Evolutionary conservation across 2,113 vertebrate genomes (phyloP), one percentile per base, ranked within the genome.

Genomic region (Sinocyclocheilus grahami): DNA sequence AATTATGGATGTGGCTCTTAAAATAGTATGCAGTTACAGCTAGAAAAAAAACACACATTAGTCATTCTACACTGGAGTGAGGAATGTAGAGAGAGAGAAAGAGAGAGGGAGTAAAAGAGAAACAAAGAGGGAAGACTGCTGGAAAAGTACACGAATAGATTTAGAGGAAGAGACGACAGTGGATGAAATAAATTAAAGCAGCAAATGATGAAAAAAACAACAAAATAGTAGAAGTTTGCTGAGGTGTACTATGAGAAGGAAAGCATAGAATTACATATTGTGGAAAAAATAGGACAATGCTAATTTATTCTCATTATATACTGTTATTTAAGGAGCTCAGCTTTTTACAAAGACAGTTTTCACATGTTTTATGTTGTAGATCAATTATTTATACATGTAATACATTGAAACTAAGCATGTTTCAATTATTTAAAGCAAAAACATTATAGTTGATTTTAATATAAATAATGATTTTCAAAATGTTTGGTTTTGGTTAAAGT

Each of bases 1-100:
- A 93, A 94, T 94, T 92, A 94, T 93, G 90, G 53, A 94, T 92
- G 89, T 83, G 75, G 84, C 81, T 84, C 91, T 88, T 86, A 92
- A 92, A 93, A 92, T 92, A 94, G 91, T 90, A 60, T 4, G 7
- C 22, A 11, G 90, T 85, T 89, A 90, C 85, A 86, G 77, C 84
- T 88, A 91, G 80, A 87, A 91, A 90, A 42, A 46, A 86, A 91
- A 93, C 89, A 85, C 71, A 67, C 82, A 91, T 92, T 90, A 89
- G 55, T 93, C 89, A 89, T 91, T 91, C 90, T 91, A 86, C 89
- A 80, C 89, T 90, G 89, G 84, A 78, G 86, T 80, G 89, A 67
- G 48, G 67, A 55, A 92, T 65, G 53, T 13, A 46, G 37, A 33
- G 46, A 58, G 42, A 42, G 67, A 71, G 33, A 71, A 48, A 76